Evolutionary conservation across 2,113 vertebrate species (phyloP), one percentile per base, ranked within the genome.

Genomic region (Tetrax tetrax): DNA sequence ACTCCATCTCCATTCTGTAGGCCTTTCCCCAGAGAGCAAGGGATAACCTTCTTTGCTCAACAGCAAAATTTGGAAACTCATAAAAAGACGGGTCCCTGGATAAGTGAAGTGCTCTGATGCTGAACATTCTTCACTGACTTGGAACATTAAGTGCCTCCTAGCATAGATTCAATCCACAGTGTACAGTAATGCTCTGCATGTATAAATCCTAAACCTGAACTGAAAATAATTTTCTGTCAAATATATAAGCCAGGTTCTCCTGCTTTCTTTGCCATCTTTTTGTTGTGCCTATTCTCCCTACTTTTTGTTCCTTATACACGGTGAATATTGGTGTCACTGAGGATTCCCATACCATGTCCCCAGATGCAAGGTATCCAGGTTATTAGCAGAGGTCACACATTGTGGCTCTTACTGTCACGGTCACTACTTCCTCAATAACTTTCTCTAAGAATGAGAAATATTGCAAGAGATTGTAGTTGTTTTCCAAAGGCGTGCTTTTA

Each of bases 41-140:
- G 6, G n/a, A 6, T 82, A 82, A 50, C 41, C 8, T 56, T 45
- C 50, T 69, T 95, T 69, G 37, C 38, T 89, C 65, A 69, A 64
- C 27, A 87, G 53, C 41, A 90, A 68, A 85, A 76, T 68, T 71
- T 83, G n/a, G 60, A 84, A 92, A 51, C 22, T 86, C 54, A 9
- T 72, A 31, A n/a, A 38, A 25, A 61, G 31, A 4, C 21, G 14
- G 6, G 8, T 57, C 47, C 35, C 29, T 61, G 47, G 16, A 13
- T 61, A 61, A 41, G 24, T 38, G 35, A 93, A 54, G 48, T 31
- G 9, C 20, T 75, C n/a, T 74, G 37, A 22, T 87, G 35, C 53
- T 84, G 31, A 85, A 18, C 28, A 38, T 65, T 22, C 17, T 87
- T 93, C 12, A 1, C 24, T 74, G 68, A 29, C 48, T 37, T 35